A percentile compares a stretch with the other conserved stretches of the same genome.
phyloP scores from a whole-genome alignment of 2,888 invertebrate genomes.

The Hyppa rectilinea region DNA sequence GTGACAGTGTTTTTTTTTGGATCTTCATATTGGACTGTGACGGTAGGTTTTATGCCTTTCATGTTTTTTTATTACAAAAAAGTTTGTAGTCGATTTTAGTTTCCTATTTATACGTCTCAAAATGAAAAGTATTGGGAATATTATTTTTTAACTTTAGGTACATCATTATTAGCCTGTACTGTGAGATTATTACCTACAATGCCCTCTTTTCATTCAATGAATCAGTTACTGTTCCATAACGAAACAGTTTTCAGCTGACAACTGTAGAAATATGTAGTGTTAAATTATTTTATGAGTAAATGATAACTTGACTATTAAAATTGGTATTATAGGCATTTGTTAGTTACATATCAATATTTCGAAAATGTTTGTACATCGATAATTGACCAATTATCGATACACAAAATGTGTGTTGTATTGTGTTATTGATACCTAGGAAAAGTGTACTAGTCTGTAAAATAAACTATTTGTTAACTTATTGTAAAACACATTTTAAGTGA shows the following conservation, averaged over 20 bases:
- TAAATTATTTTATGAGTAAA: constrained; percentile 7
- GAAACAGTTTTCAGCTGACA: constrained; percentile 28
- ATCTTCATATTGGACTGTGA: constrained; percentile 43
- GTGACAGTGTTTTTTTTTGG: constrained; percentile 64
- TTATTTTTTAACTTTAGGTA: constrained; percentile 24
- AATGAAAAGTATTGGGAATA: neutral
- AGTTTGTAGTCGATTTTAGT: neutral
- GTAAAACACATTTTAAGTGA: too few relatives aligned
- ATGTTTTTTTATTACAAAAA: neutral
- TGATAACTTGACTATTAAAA: constrained; percentile 17
- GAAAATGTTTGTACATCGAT: neutral
- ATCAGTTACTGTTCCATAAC: constrained; percentile 41
- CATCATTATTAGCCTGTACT: constrained; percentile 24
- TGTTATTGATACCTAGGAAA: neutral
- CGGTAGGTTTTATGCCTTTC: constrained; percentile 57
- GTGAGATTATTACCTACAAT: constrained; percentile 21
- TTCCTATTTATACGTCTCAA: neutral
- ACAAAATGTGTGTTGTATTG: constrained; percentile 3
- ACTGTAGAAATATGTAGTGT: constrained; percentile 8
- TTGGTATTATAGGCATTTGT: neutral
- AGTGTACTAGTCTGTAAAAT: neutral
- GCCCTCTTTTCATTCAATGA: constrained; percentile 31
- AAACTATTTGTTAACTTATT: neutral
- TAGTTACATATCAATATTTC: neutral
- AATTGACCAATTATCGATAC: too few relatives aligned